Evolutionary conservation across 1,140 invertebrate genomes (phyloP).

Genomic region (Mercenaria mercenaria): DNA sequence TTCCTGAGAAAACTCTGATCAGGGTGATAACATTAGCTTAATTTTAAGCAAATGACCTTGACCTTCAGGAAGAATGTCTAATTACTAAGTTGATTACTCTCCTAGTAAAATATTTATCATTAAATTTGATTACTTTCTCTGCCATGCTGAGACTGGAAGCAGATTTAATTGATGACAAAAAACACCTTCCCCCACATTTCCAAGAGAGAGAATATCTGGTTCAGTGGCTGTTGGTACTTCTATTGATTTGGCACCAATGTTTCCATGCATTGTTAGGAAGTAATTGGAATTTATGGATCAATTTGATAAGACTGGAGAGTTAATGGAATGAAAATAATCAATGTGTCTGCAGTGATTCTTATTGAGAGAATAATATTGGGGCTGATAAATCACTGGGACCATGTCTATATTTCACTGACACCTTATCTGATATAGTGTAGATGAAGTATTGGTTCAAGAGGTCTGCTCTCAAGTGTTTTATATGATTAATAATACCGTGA

Average conservation of each 20-base stretch:
- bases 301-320: constrained; percentile 24
- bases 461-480: background rate
- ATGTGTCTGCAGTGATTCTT: constrained; percentile 16
- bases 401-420: background rate
- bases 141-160: background rate
- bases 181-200: too few species aligned
- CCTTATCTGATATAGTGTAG: background rate
- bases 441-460: background rate
- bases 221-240: background rate
- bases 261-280: constrained; percentile 33
- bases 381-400: constrained; percentile 1
- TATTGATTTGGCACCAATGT: constrained; percentile 38
- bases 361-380: constrained; percentile 7
- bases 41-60: background rate
- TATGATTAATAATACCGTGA: background rate
- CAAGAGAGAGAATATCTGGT: background rate
- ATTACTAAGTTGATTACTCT: background rate
- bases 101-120: background rate
- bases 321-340: constrained; percentile 55
- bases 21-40: background rate
- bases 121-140: constrained; percentile 3
- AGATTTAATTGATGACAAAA: too few species aligned
- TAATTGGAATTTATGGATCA: constrained; percentile 47
- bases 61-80: background rate
- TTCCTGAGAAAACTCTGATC: background rate